phyloP scores from a whole-genome alignment of 1,140 invertebrate genomes.

The Homarus americanus region DNA sequence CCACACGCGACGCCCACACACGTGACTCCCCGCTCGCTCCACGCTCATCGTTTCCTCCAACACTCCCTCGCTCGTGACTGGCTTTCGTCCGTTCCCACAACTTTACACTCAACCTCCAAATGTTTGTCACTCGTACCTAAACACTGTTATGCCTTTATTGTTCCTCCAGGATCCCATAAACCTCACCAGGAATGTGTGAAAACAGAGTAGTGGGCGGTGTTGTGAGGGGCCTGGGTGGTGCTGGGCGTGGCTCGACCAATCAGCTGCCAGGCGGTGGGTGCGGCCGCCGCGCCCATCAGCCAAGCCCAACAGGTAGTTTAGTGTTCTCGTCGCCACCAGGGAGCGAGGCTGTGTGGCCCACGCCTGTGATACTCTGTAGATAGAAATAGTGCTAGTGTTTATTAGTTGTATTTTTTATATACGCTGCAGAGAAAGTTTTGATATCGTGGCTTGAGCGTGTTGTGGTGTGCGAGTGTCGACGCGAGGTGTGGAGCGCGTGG shows the following conservation, averaged over 20 bases:
- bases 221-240: conserved; percentile 47
- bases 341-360: conserved; percentile 60
- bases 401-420: conserved; percentile 29
- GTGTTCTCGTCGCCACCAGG: conserved; percentile 54
- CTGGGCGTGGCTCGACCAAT: conserved; percentile 64
- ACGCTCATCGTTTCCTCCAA: not conserved
- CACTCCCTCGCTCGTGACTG: not conserved
- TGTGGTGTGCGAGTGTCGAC: not conserved
- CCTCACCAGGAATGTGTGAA: not conserved
- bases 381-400: conserved; percentile 54
- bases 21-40: conserved; percentile 33
- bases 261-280: conserved; percentile 54
- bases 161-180: not conserved
- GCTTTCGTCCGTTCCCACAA: not conserved
- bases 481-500: not conserved
- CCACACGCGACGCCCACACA: conserved; percentile 58
- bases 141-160: not conserved
- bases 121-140: not conserved
- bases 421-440: conserved; percentile 1
- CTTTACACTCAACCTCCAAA: not conserved
- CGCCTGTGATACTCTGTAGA: conserved; percentile 66
- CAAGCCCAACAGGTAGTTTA: conserved; percentile 68
- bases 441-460: not conserved
- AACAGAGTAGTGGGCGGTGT: conserved; percentile 31
- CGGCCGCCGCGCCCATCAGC: conserved; percentile 53